Conservation (phyloP, 1,140 invertebrate genomes). For the Grapholita molesta region DNA sequence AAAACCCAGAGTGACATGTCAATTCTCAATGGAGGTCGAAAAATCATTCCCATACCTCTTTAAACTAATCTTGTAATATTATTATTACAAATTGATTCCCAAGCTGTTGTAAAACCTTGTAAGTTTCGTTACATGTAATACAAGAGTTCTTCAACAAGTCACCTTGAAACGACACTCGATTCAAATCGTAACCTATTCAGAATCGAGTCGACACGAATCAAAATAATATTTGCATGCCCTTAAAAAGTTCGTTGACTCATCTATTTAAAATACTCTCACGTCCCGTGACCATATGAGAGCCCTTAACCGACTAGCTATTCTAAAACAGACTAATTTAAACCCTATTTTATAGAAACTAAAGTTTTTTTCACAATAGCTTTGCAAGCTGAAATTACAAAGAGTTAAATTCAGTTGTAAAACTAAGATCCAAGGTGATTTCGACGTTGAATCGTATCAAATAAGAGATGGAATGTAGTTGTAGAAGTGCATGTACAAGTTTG, state of each 20-base stretch:
- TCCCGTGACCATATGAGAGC: not conserved
- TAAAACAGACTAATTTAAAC: not conserved
- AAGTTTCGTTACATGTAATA: no score
- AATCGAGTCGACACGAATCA: not conserved
- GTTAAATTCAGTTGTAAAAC: not conserved
- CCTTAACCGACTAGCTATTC: not conserved
- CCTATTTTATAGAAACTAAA: not conserved
- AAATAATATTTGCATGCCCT: not conserved
- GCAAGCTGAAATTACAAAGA: not conserved
- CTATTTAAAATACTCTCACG: slow-evolving; percentile 1
- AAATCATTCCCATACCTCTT: no score
- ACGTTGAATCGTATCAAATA: not conserved
- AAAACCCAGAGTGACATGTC: no score
- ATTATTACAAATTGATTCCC: no score
- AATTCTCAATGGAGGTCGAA: no score
- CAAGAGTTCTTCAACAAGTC: no score
- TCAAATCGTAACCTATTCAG: no score
- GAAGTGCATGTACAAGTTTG: not conserved
- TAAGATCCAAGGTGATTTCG: not conserved
- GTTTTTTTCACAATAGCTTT: not conserved
- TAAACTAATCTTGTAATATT: no score
- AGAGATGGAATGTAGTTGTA: not conserved
- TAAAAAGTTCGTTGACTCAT: not conserved
- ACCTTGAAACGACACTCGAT: no score
- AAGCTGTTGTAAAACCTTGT: no score